A percentile compares a stretch with the other conserved stretches of the same genome.
phyloP scores from a whole-genome alignment of 1,140 invertebrate species.

The Macrobrachium rosenbergii region DNA sequence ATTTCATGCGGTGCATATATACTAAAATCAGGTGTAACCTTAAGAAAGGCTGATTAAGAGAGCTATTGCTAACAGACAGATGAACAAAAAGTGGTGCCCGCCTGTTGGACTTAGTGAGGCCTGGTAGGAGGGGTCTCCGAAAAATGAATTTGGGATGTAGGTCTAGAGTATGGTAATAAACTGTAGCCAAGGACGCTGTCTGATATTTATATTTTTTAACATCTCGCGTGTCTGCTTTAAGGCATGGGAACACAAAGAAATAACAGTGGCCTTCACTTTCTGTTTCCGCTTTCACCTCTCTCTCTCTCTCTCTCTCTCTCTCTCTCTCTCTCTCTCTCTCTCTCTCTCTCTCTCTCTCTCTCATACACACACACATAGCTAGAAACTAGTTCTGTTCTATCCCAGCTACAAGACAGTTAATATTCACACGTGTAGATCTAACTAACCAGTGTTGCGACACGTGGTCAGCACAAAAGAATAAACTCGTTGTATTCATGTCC shows the following conservation, averaged over 20 bases:
- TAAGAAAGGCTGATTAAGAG: no score
- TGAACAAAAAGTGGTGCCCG: no score
- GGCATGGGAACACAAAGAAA: no score
- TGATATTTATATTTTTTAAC: neutral
- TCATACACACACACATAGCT: no score
- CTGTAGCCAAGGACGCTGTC: neutral
- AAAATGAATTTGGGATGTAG: no score
- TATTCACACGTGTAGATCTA: neutral
- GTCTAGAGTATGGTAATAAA: neutral
- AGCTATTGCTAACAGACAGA: no score
- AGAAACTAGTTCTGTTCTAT: neutral
- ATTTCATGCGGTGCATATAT: no score
- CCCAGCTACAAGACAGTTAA: neutral
- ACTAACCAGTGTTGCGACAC: neutral
- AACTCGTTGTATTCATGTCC: no score
- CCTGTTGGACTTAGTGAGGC: no score
- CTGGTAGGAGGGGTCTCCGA: no score
- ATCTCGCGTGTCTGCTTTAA: neutral
- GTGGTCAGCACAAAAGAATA: neutral
- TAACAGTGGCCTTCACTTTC: neutral
- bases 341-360: constrained; percentile 26
- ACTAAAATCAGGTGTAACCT: no score
- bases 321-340: constrained; percentile 10
- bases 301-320: neutral
- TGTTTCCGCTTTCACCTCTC: neutral